These are phyloP conservation scores for Atta cephalotes DNA, from an alignment of 1,140 invertebrate species.

Conservation along the genomic window DNA sequence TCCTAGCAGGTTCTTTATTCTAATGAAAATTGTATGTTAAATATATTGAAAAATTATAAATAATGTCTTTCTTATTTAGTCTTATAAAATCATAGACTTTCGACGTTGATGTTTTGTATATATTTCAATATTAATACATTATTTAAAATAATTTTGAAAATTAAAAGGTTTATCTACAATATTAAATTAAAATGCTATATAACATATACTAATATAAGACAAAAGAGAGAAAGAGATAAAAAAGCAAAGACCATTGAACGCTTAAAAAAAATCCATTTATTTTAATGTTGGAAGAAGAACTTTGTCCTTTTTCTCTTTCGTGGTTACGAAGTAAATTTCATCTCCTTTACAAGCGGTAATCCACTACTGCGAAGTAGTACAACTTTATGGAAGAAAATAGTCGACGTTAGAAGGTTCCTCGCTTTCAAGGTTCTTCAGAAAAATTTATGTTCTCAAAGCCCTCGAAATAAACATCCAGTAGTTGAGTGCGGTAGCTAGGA, in stretches of 20 bases:
- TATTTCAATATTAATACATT: neutral
- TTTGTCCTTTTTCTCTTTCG: constrained; percentile 10
- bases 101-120: neutral
- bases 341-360: constrained; percentile 53
- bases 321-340: constrained; percentile 43
- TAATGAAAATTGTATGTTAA: too few relatives aligned
- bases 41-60: too few relatives aligned
- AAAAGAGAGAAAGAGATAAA: neutral
- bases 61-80: too few relatives aligned
- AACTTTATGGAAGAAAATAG: constrained; percentile 59
- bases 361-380: constrained; percentile 40
- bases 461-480: constrained; percentile 66
- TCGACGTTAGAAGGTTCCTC: constrained; percentile 29
- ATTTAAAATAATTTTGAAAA: neutral
- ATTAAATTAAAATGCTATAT: neutral
- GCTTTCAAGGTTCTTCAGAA: constrained; percentile 32
- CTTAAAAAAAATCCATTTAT: constrained; percentile 19
- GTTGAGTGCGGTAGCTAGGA: constrained; percentile 49
- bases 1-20: too few relatives aligned
- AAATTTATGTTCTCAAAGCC: constrained; percentile 68
- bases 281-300: constrained; percentile 15
- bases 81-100: too few relatives aligned
- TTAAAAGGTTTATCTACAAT: neutral
- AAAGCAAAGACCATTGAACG: neutral
- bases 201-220: neutral